A percentile compares a stretch with the other conserved stretches of the same genome.
These are phyloP conservation scores for Scaeva pyrastri DNA, from an alignment of 2,888 invertebrate genomes.

Conservation along the genomic window DNA sequence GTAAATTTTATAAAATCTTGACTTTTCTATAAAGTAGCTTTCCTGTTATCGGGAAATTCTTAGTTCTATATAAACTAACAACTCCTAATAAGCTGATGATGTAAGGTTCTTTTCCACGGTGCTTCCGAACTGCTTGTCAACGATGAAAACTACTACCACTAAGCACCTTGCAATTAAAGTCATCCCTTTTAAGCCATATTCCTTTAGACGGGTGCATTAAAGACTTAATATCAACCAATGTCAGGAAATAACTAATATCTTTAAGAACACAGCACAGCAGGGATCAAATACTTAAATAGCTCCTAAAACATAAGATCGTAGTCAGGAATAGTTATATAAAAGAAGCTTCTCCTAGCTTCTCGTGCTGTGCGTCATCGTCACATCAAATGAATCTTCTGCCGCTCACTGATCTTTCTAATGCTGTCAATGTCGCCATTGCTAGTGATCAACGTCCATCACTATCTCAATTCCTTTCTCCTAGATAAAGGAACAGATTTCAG, in stretches of 20 bases:
- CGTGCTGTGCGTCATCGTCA: conserved; percentile 40
- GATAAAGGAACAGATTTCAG: background rate
- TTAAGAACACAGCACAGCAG: conserved; percentile 5
- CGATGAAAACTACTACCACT: background rate
- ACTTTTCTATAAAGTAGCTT: too few relatives aligned
- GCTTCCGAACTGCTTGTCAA: conserved; percentile 10
- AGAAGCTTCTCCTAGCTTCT: conserved; percentile 21
- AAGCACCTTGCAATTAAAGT: conserved; percentile 10
- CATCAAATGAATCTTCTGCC: conserved; percentile 19
- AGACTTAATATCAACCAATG: conserved; percentile 28
- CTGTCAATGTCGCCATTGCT: conserved; percentile 43
- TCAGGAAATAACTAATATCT: conserved; percentile 36
- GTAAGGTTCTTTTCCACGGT: background rate
- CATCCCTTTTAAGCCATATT: background rate
- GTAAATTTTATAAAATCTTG: too few relatives aligned
- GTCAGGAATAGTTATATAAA: background rate
- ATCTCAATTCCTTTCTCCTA: conserved; percentile 23
- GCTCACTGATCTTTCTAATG: conserved; percentile 44
- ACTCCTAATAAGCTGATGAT: background rate
- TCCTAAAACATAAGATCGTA: background rate
- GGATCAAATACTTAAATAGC: background rate
- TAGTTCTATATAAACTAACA: background rate
- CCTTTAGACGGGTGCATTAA: background rate
- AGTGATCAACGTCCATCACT: conserved; percentile 44
- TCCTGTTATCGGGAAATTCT: too few relatives aligned